Base-by-base conservation (phyloP, 2,888 invertebrate genomes). In the Ochropleura plecta region DNA sequence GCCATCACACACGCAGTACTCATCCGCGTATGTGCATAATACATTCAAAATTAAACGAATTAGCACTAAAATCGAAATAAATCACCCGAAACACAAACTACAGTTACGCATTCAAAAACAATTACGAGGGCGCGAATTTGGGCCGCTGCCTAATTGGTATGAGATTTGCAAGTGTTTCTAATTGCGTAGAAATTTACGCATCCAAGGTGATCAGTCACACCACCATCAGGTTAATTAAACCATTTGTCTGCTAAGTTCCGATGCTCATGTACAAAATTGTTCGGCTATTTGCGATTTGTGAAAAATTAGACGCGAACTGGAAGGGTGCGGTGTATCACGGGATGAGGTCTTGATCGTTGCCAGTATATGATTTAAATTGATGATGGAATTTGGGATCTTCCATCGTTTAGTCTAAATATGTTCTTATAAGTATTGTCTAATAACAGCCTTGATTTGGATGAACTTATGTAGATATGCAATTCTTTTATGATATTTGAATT, bases 211-310 rank as follows among this genome's bases (percentile, higher is more conserved):
- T 96, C 96, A 94, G 92, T 96, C 96, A 96, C 93, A 89, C 84
- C 92, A 86, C 96, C 95, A 96, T 96, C 96, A 96, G 94, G 95
- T 95, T 96, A 96, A 96, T 96, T 95, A 96, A 96, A 95, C 95
- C 95, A 96, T 96, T 96, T 95, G 94, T 96, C 95, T 95, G 90
- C 89, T 93, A 92, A 94, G 93, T 93, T 94, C 87, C 87, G 79
- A 88, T 91, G 82, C 80, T 92, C 90, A 90, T 91, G 87, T 88
- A 88, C 83, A 89, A 89, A 76, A 89, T 88, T 89, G 89, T 88
- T 88, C 87, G 73, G 86, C 83, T 86, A 89, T 89, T 89, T 86
- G 85, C 76, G 84, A 87, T 89, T 88, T 88, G 85, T 88, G 84
- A 87, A 88, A 88, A 89, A 88, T 87, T 86, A 79, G 78, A 78